Conservation (phyloP, 2,888 invertebrate species). For the Meandrusa payeni region DNA sequence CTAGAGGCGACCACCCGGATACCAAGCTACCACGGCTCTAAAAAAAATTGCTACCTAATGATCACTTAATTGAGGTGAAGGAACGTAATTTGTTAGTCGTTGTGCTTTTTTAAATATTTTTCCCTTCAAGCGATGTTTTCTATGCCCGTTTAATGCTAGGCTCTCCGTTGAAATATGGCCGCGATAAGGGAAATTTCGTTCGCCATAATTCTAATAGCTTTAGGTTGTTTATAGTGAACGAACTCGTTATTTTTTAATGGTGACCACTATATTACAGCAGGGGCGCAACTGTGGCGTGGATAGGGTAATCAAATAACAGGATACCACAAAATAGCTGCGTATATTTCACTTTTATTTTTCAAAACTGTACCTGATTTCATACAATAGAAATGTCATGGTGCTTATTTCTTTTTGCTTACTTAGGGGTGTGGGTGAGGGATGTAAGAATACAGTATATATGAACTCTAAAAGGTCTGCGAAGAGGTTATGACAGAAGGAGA, state of each 20-base stretch:
- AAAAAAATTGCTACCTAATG: conserved; percentile 66
- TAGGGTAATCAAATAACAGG: conserved; percentile 28
- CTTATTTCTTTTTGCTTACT: too few species aligned
- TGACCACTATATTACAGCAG: conserved; percentile 71
- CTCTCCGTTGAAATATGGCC: conserved; percentile 66
- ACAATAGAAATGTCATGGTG: not conserved
- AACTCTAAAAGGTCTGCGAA: too few species aligned
- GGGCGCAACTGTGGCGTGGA: conserved; percentile 50
- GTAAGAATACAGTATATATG: too few species aligned
- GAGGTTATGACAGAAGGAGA: too few species aligned
- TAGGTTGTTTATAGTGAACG: conserved; percentile 67
- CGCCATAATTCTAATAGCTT: conserved; percentile 69
- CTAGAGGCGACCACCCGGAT: too few species aligned
- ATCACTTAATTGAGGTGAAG: conserved; percentile 70
- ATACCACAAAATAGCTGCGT: not conserved
- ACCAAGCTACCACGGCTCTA: too few species aligned
- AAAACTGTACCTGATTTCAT: not conserved
- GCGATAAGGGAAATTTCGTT: conserved; percentile 74
- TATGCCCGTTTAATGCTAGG: conserved; percentile 64
- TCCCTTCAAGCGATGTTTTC: conserved; percentile 43
- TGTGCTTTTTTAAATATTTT: conserved; percentile 41
- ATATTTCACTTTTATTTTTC: conserved; percentile 9
- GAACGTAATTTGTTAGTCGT: conserved; percentile 52
- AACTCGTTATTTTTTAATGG: conserved; percentile 71
- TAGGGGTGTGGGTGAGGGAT: too few species aligned